Evolutionary conservation across 2,888 invertebrate genomes (phyloP), one percentile per base, ranked within the genome.

Genomic region (Homarus gammarus): DNA sequence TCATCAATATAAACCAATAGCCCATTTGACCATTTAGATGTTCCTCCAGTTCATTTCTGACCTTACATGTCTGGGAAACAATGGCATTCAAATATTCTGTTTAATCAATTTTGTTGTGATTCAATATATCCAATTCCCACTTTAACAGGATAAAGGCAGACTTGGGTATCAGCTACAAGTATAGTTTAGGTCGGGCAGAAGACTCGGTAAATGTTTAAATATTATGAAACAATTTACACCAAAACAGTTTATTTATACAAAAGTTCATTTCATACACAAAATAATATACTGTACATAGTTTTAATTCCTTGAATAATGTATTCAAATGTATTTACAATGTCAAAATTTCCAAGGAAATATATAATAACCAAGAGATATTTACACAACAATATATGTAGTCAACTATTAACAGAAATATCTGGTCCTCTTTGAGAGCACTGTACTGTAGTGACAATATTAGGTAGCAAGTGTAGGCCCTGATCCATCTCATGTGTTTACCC

Each of bases 241-340:
- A 64, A 64, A 64, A 77, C 78, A 88, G 31, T 84, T 89, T 89
- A 89, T 89, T 87, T 84, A 83, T 86, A 79, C 84, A 89, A 89
- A 89, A 78, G n/a, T 79, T 89, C 38, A 56, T 61, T 70, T 38
- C 70, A 49, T 89, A 89, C 81, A 89, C 84, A 89, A 89, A 89
- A 89, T 89, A 79, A 86, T 86, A 64, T 61, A 84, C 84, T 89
- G 83, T 89, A 89, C 88, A 89, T 61, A 73, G 49, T 61, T 18
- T 56, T 83, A 56, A 10, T 56, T 79, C 10, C 12, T 49, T 33
- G 38, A 40, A 68, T 86, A 51, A 36, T 36, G 8, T 49, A 72
- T 44, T 49, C 68, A 77, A 56, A 27, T 27, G n/a, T 83, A 83
- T 83, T 70, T 85, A 85, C 85, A 68, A 3, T 68, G n/a, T 38